phyloP scores from a whole-genome alignment of 1,140 invertebrate species.

The Drosophila nigrodunni region DNA sequence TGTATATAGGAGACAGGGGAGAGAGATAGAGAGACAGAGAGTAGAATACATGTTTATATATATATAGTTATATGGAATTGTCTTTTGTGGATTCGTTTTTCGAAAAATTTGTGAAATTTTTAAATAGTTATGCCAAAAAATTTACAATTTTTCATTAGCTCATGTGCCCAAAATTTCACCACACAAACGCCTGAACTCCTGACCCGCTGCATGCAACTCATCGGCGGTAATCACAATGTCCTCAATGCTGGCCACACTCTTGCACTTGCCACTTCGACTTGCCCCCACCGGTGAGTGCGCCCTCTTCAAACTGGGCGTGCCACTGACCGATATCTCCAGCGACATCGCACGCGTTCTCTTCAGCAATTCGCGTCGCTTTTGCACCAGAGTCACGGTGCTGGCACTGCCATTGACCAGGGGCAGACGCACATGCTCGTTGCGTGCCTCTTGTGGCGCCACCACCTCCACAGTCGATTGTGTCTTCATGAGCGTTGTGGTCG shows the following conservation, averaged over 20 bases:
- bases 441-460: constrained; percentile 47
- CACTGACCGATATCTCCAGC: constrained; percentile 34
- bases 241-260: constrained; percentile 57
- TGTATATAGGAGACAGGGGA: background rate
- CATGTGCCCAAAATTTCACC: constrained; percentile 42
- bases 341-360: constrained; percentile 70
- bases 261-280: background rate
- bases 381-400: constrained; percentile 13
- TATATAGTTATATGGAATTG: background rate
- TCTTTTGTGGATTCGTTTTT: background rate
- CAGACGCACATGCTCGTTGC: constrained; percentile 58
- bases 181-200: constrained; percentile 33
- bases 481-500: constrained; percentile 39
- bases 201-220: constrained; percentile 53
- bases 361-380: constrained; percentile 63
- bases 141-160: constrained; percentile 52
- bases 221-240: constrained; percentile 75
- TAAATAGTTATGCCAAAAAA: constrained; percentile 56
- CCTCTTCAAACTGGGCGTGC: constrained; percentile 61
- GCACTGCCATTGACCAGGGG: background rate
- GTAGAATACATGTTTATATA: too few species aligned
- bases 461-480: background rate
- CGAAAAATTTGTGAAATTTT: constrained; percentile 59
- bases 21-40: constrained; percentile 7
- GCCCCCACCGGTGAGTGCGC: constrained; percentile 43